Percentiles rank a stretch among this genome's conserved stretches.
phyloP scores from a whole-genome alignment of 2,113 vertebrate species.

The Boulengeromyrus knoepffleri region DNA sequence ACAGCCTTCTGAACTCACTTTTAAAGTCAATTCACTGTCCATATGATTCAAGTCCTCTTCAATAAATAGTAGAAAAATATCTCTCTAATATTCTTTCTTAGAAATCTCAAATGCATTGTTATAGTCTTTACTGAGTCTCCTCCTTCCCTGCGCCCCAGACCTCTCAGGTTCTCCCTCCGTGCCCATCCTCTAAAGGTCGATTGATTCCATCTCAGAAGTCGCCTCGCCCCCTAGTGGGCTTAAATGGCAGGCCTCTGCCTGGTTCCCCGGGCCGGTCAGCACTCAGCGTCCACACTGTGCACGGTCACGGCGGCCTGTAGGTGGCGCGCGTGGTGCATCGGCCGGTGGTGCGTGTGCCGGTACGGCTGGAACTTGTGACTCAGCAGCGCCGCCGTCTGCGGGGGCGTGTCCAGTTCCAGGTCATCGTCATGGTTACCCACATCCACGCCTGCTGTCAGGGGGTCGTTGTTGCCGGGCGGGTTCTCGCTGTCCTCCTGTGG shows the following conservation, averaged over 20 bases:
- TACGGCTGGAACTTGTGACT: slow-evolving; percentile 95
- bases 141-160: background rate
- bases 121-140: slow-evolving; percentile 34
- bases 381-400: slow-evolving; percentile 87
- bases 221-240: slow-evolving; percentile 7
- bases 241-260: background rate
- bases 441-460: slow-evolving; percentile 82
- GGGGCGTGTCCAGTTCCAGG: slow-evolving; percentile 85
- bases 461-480: slow-evolving; percentile 87
- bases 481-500: slow-evolving; percentile 98
- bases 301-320: slow-evolving; percentile 93
- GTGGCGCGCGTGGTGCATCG: slow-evolving; percentile 81
- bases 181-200: background rate
- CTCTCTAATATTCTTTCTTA: slow-evolving; percentile 69
- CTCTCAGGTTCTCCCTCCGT: background rate
- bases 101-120: slow-evolving; percentile 66
- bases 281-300: slow-evolving; percentile 90
- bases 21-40: background rate
- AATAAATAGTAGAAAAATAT: slow-evolving; percentile 99
- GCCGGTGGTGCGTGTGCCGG: slow-evolving; percentile 76
- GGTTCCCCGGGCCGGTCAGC: slow-evolving; percentile 55
- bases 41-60: slow-evolving; percentile 61
- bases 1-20: background rate
- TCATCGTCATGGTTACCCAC: slow-evolving; percentile 93
- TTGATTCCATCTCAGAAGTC: background rate